Evolutionary conservation across 2,113 vertebrate genomes (phyloP).

Genomic region (Cricetomys ansorgei): DNA sequence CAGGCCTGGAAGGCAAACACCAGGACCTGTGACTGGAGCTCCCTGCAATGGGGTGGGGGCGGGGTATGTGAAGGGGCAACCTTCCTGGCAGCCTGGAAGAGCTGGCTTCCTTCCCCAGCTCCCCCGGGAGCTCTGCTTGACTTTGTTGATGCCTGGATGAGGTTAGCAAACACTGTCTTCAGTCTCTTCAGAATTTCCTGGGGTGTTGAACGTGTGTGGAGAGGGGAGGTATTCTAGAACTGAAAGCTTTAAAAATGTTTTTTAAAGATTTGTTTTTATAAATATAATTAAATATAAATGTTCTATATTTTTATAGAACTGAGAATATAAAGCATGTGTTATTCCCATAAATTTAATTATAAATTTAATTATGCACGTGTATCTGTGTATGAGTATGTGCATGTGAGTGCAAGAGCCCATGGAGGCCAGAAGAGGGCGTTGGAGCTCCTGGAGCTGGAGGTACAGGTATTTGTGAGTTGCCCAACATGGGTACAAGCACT

Average conservation of each 20-base stretch:
- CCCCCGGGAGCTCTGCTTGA: neutral
- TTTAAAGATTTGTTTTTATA: neutral
- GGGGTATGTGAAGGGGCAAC: neutral
- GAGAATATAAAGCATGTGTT: neutral
- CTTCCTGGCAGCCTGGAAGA: neutral
- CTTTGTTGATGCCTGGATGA: neutral
- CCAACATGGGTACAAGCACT: neutral
- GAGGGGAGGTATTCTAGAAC: no score
- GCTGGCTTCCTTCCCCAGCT: rapidly evolving
- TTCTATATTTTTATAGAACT: neutral
- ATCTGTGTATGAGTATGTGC: neutral
- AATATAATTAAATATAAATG: neutral
- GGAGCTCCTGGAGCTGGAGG: neutral
- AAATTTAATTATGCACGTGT: neutral
- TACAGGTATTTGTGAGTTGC: no score
- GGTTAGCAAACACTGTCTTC: neutral
- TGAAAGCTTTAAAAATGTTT: neutral
- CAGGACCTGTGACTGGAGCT: neutral
- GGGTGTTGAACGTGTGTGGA: neutral
- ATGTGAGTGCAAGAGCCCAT: neutral
- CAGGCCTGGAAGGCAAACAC: neutral
- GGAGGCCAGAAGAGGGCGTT: neutral
- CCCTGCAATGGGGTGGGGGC: no score
- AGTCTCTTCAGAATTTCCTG: neutral
- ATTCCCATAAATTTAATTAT: neutral